Base-by-base conservation (phyloP, 2,113 vertebrate species). In the Odocoileus hemionus region DNA sequence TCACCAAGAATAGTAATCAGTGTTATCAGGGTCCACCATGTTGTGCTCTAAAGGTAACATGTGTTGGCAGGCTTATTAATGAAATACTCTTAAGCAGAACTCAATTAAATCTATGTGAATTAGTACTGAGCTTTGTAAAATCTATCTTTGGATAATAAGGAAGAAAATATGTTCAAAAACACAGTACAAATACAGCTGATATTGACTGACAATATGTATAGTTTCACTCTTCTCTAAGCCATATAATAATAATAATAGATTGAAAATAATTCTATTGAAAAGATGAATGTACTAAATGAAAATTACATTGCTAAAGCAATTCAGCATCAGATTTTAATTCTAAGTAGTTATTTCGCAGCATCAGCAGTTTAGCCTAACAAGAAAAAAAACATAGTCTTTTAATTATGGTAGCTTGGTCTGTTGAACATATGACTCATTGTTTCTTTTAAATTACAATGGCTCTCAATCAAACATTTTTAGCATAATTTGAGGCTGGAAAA, bases 361-460 rank as follows among this genome's bases (percentile, higher is more conserved):
- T 91, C 70, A 96, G 54, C 76, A 93, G 6, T 89, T 97, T 74
- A 91, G 13, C 7, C 25, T 82, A 80, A 86, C 7, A 61, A 28
- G 33, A 52, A 76, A 91, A 91, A 95, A 94, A 94, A 94, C 84
- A 90, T 12, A 83, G 58, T 84, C 23, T 83, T 88, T 95, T 95
- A 97, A 97, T 97, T 95, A 96, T 95, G 55, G 90, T 80, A 95
- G 70, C 17, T 96, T 61, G 47, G 78, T 93, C 88, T 91, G n/a
- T 86, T 98, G 94, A 93, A 85, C 30, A 95, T 86, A 92, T 96
- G 91, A 96, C 28, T 97, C 87, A 43, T 55, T 96, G 93, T 97
- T 91, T 86, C 95, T 86, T 85, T 92, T 94, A 93, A 8, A 97
- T 95, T 91, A 93, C 10, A 93, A 67, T n/a, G 57, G 15, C 26